Evolutionary conservation across 1,140 invertebrate species (phyloP), one percentile per base, ranked within the genome.

Genomic region (Monochamus saltuarius): DNA sequence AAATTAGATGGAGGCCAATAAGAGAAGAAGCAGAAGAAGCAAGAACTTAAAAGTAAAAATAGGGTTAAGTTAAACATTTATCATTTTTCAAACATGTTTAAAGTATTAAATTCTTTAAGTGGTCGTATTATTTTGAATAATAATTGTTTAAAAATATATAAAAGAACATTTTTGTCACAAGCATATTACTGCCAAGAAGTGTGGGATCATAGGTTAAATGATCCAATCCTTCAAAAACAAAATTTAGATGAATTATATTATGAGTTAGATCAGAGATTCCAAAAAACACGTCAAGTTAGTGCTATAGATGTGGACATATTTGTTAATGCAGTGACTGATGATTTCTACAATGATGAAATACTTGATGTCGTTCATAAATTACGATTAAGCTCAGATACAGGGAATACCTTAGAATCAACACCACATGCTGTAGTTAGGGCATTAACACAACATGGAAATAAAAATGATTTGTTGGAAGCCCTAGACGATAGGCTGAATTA

Each of bases 401-500:
- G 79, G 0, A 85, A 87, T 62, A 86, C 84, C 0, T 75, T 92
- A 11, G 84, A 87, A 7, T 95, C 93, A 0, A 95, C 92, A 6
- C 82, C 85, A 70, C 89, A 95, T 79, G 91, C 92, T 17, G 82
- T 90, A 35, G 80, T 94, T 38, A 78, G 90, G 64, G 81, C 82
- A 56, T 85, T 87, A 42, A 64, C 94, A 0, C 76, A 86, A 38
- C 75, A 78, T 66, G 79, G 81, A 0, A 77, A 83, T 59, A 64
- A 73, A 29, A 77, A 91, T 10, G 81, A 88, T 29, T 76, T 97
- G 10, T 65, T 94, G 1, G 74, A 82, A 17, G 81, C 95, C 11
- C 75, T 98, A 11, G 83, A 89, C 67, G 87, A 95, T 73, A 85
- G 93, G 47, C 76, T 94, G 9, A 89, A 90, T 70, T 97, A 91